phyloP scores from a whole-genome alignment of 1,140 invertebrate species.

The Eulimnadia texana region DNA sequence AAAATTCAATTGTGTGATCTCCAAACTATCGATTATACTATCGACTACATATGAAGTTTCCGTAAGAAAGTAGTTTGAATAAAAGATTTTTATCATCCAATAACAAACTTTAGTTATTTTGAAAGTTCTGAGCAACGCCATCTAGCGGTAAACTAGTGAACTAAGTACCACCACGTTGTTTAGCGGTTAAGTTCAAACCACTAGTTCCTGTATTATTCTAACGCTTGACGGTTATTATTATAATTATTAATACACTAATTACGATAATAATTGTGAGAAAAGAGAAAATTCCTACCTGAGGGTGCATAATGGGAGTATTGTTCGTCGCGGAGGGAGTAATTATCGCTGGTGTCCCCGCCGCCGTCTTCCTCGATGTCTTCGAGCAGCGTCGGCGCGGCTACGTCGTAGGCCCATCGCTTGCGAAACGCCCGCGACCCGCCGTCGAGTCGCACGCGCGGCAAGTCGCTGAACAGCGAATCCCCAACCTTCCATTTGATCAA shows the following conservation, averaged over 20 bases:
- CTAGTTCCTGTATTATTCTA: too few relatives aligned
- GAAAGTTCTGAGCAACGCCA: neutral
- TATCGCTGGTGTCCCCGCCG: constrained; percentile 12
- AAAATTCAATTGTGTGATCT: too few relatives aligned
- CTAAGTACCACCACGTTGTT: too few relatives aligned
- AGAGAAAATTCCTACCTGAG: neutral
- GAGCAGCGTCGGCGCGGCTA: constrained; percentile 37
- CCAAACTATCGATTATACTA: too few relatives aligned
- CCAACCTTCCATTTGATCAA: constrained; percentile 31
- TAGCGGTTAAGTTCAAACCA: too few relatives aligned
- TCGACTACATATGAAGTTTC: too few relatives aligned
- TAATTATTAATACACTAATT: too few relatives aligned
- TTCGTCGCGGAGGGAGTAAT: constrained; percentile 13
- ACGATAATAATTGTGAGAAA: too few relatives aligned
- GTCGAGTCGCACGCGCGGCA: constrained; percentile 51
- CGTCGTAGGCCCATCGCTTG: constrained; percentile 45
- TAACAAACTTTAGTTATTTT: neutral
- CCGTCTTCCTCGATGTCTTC: constrained; percentile 17
- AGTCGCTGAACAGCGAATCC: constrained; percentile 42
- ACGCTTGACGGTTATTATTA: too few relatives aligned
- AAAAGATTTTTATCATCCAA: too few relatives aligned
- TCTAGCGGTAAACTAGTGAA: neutral
- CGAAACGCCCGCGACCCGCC: constrained; percentile 44
- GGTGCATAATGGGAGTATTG: neutral
- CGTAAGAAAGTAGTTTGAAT: too few relatives aligned